Percentiles rank a stretch among this genome's conserved stretches.
Conservation (phyloP, 2,113 vertebrate species). For the Albula goreensis region DNA sequence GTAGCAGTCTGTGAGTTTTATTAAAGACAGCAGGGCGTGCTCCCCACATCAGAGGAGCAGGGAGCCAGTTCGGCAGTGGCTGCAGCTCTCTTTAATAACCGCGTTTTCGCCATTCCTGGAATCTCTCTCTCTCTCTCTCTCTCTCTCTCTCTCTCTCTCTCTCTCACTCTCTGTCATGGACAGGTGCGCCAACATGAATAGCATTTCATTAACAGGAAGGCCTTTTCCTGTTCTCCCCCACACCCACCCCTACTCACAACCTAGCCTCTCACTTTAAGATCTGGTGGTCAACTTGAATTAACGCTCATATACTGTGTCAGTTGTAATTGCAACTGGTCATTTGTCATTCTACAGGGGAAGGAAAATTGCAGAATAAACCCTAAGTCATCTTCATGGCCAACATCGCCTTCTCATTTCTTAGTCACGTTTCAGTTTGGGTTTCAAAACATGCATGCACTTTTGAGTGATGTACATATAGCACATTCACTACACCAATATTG, state of each 20-base stretch:
- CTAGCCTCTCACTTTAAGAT: background rate
- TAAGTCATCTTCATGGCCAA: background rate
- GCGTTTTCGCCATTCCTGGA: conserved; percentile 25
- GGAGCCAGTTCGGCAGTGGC: background rate
- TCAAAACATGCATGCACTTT: background rate
- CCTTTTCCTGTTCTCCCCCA: background rate
- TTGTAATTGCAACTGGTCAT: background rate
- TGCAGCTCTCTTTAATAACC: conserved; percentile 19
- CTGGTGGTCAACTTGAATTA: background rate
- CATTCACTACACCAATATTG: background rate
- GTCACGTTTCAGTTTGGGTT: background rate
- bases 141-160: no score
- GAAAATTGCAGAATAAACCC: background rate
- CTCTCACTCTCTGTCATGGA: background rate
- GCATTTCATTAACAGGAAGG: background rate
- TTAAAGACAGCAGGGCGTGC: conserved; percentile 22
- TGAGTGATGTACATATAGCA: no score
- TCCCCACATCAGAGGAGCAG: conserved; percentile 9
- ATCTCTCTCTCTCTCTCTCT: background rate
- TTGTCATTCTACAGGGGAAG: background rate
- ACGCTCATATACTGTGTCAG: background rate
- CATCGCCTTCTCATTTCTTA: background rate
- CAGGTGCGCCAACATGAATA: background rate
- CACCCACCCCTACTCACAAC: background rate
- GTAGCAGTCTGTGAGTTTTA: conserved; percentile 25